Evolutionary conservation across 2,113 vertebrate species (phyloP).

Genomic region (Dicerorhinus sumatrensis): DNA sequence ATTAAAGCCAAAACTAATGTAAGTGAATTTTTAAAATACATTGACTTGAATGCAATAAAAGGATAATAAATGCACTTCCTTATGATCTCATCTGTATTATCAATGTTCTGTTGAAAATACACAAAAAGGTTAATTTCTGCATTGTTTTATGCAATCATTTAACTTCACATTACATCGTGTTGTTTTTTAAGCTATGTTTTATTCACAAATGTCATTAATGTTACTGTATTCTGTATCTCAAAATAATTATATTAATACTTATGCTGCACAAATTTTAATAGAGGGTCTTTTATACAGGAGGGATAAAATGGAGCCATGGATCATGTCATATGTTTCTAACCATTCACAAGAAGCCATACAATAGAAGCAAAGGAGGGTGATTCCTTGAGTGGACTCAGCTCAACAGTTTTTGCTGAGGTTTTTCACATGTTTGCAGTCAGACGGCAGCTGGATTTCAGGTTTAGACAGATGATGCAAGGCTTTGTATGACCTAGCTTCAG

Average conservation of each 20-base stretch:
- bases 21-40: constrained; percentile 66
- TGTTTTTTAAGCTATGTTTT: background rate
- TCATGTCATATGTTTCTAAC: background rate
- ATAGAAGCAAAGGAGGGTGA: background rate
- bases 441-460: background rate
- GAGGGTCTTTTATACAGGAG: background rate
- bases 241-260: constrained; percentile 22
- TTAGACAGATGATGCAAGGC: background rate
- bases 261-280: constrained; percentile 40
- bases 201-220: constrained; percentile 1
- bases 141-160: constrained; percentile 52
- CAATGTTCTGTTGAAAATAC: constrained; percentile 64
- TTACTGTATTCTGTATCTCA: background rate
- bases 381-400: background rate
- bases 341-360: background rate
- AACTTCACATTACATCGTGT: constrained; percentile 37
- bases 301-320: background rate
- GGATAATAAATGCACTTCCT: constrained; percentile 65
- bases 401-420: background rate
- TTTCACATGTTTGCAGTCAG: background rate
- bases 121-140: constrained; percentile 66
- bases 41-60: constrained; percentile 48
- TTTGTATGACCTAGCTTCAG: background rate
- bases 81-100: constrained; percentile 62
- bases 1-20: constrained; percentile 78